phyloP scores from a whole-genome alignment of 2,888 invertebrate species.

The Hybos culiciformis region DNA sequence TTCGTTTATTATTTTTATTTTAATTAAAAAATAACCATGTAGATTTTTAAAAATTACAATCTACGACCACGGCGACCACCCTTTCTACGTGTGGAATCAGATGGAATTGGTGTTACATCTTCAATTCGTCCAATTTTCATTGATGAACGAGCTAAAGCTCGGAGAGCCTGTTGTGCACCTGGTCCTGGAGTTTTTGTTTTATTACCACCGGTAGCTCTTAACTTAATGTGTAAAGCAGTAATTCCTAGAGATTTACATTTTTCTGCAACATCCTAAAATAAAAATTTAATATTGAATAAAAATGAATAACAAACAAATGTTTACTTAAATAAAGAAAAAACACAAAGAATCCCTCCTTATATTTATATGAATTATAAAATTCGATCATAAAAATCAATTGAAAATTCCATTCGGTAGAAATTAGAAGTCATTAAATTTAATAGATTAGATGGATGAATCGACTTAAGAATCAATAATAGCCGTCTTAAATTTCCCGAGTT shows the following conservation, averaged over 20 bases:
- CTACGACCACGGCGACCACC: constrained; percentile 99
- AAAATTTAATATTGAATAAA: background rate
- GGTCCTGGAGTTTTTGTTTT: constrained; percentile 98
- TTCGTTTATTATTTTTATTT: too few relatives aligned
- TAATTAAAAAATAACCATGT: too few relatives aligned
- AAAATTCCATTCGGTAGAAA: background rate
- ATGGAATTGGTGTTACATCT: constrained; percentile 99
- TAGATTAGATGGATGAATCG: too few relatives aligned
- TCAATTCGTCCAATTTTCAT: constrained; percentile 99
- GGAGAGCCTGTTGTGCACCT: constrained; percentile 93
- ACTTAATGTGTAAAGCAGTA: constrained; percentile 94
- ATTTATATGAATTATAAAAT: too few relatives aligned
- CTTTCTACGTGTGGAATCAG: constrained; percentile 98
- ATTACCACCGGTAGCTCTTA: constrained; percentile 97
- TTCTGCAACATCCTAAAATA: constrained; percentile 86
- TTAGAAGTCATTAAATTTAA: too few relatives aligned
- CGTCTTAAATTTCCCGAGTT: too few relatives aligned
- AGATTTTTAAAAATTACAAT: too few relatives aligned
- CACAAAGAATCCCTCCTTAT: too few relatives aligned
- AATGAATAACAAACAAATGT: background rate
- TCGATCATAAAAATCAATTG: background rate
- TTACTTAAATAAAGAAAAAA: too few relatives aligned
- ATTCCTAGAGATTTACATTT: constrained; percentile 95
- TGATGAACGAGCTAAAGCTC: constrained; percentile 94
- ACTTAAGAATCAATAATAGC: too few relatives aligned